Evolutionary conservation across 1,140 invertebrate genomes (phyloP), one percentile per base, ranked within the genome.

Genomic region (Philotrypesis tridentata): DNA sequence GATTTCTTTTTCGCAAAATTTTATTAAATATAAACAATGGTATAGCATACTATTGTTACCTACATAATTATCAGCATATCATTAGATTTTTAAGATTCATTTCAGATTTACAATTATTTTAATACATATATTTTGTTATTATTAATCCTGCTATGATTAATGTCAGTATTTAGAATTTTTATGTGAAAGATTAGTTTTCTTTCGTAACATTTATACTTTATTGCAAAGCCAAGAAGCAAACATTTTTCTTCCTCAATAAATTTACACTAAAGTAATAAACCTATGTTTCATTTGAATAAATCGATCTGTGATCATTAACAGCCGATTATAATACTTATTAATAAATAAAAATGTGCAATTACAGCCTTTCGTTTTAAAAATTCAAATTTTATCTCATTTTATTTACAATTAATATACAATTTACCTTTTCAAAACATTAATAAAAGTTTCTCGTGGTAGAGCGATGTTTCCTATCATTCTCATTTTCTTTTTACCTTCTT

Each of bases 401-500:
- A 73, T 73, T 73, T 79, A 73, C 23, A 73, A n/a, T 29, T 82
- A 78, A 78, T 61, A 12, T 61, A 43, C n/a, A 70, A 79, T 82
- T 92, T 93, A 96, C 93, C 93, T 94, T 90, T 97, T 97, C 6
- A 99, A 90, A 80, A 99, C 94, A 92, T 98, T 95, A 84, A 99
- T 97, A 92, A 99, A 99, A 14, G 97, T 97, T 88, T 99, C 96
- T 91, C 97, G 94, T 9, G 97, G 97, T 83, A 99, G 92, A 87
- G 95, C 94, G 83, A 99, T 96, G 87, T 97, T 98, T 61, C 97
- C 98, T 82, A 98, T 93, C 93, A 95, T 95, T 88, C 96, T 94
- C 96, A 99, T 96, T 91, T 95, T 95, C 89, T 97, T 97, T 89
- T 99, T 99, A 9, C 98, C 98, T 88, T 98, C 97, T 3, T 95